Evolutionary conservation across 1,140 invertebrate species (phyloP).

Genomic region (Leucophenga varia): DNA sequence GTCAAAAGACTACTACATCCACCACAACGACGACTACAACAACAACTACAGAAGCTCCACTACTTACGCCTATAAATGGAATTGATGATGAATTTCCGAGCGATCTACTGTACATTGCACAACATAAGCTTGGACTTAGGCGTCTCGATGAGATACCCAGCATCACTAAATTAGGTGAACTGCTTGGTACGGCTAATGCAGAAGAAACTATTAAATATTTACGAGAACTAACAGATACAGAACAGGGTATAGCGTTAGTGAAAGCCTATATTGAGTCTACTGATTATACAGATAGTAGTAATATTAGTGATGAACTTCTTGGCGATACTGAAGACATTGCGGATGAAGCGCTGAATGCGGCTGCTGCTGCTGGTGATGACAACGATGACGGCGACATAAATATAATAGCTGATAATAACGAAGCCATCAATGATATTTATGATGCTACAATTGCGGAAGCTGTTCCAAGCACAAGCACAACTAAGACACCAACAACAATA

Average conservation of each 20-base stretch:
- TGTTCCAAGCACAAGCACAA: not conserved
- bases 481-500: not conserved
- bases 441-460: too few relatives aligned
- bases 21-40: constrained; percentile 12
- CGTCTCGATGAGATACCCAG: constrained; percentile 32
- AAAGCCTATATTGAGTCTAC: constrained; percentile 39
- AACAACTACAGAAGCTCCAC: constrained; percentile 13
- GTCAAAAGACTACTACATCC: not conserved
- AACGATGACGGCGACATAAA: constrained; percentile 2
- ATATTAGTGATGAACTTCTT: not conserved
- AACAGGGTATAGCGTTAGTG: constrained; percentile 37
- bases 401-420: constrained; percentile 22
- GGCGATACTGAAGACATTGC: constrained; percentile 1
- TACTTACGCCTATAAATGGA: not conserved
- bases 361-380: constrained; percentile 15
- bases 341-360: constrained; percentile 18
- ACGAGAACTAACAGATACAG: constrained; percentile 28
- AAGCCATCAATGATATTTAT: too few relatives aligned
- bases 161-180: constrained; percentile 32
- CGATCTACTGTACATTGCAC: constrained; percentile 39
- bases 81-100: constrained; percentile 31
- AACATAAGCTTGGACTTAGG: constrained; percentile 35
- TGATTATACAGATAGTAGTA: constrained; percentile 30
- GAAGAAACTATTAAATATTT: constrained; percentile 43
- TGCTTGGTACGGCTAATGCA: constrained; percentile 37